Base-by-base conservation (phyloP, 2,888 invertebrate genomes). In the Ophioninae sp. region DNA sequence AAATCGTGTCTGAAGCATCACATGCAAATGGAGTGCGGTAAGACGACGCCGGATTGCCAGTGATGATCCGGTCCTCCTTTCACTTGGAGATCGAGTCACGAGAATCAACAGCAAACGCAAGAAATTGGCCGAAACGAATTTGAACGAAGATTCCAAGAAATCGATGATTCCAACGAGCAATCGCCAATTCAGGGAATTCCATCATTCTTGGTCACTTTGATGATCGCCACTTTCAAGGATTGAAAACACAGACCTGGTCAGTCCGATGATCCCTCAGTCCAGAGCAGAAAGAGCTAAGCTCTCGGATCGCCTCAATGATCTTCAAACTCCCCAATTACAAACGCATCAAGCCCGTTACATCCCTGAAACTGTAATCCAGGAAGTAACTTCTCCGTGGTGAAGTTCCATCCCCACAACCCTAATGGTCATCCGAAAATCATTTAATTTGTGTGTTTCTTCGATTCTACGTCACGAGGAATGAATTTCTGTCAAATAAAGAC, bases 21-120 rank as follows among this genome's bases (percentile, higher is more conserved):
- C 17, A 73, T 77, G 50, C 81, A 62, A 41, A 81, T 76, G 76
- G 73, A 82, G 59, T 73, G 72, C 41, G 77, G 77, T 21, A 77
- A 82, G 62, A 39, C 57, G 17, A 30, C 59, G 13, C 50, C 50
- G 21, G 64, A 75, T 57, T 75, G 41, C 21, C 69, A 75, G 70
- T 75, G 81, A 70, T 70, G 62, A 62, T 59, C 23, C 20, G 75
- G 64, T 21, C 64, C n/a, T 7, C 20, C 39, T n/a, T 61, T 10
- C 67, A 30, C 37, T n/a, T n/a, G 37, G 7, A 30, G 64, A n/a
- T n/a, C n/a, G n/a, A n/a, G n/a, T n/a, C 13, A 44, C 13, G 10
- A 13, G 13, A 2, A 44, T 7, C 44, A 10, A 44, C 7, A 3
- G 0, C 8, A 44, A 13, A 3, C 13, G 2, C 2, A 6, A 7